Conservation (phyloP, 2,888 invertebrate species). For the Epistrophella euchroma region DNA sequence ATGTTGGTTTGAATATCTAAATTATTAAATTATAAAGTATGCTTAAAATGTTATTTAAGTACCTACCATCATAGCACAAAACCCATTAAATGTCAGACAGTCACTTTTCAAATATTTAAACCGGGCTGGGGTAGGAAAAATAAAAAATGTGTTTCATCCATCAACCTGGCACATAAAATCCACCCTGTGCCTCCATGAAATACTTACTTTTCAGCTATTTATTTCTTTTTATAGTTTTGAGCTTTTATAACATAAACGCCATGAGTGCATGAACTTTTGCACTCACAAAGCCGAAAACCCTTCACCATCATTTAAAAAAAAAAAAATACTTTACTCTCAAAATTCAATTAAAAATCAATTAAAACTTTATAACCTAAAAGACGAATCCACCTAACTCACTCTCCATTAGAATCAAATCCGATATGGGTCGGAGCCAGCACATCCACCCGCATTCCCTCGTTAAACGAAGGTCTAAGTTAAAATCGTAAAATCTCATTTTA, state of each 20-base stretch:
- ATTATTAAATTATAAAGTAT: neutral
- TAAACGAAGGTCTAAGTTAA: conserved; percentile 20
- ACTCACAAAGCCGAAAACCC: neutral
- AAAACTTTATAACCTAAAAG: conserved; percentile 49
- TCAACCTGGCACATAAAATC: neutral
- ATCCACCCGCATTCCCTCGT: neutral
- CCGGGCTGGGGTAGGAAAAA: neutral
- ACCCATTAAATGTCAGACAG: neutral
- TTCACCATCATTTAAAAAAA: neutral
- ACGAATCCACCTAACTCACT: conserved; percentile 15
- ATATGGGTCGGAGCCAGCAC: neutral
- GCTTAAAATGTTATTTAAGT: neutral
- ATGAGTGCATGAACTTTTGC: conserved; percentile 18
- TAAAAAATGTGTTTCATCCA: neutral
- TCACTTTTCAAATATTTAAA: neutral
- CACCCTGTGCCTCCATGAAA: neutral
- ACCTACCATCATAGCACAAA: neutral
- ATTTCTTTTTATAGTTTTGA: neutral
- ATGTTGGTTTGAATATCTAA: neutral
- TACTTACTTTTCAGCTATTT: neutral
- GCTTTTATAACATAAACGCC: neutral
- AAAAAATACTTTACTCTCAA: conserved; percentile 4
- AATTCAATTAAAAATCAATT: conserved; percentile 62
- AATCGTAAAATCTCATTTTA: conserved; percentile 35
- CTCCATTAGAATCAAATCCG: neutral